Evolutionary conservation across 2,113 vertebrate genomes (phyloP).

Genomic region (Apteryx owenii): DNA sequence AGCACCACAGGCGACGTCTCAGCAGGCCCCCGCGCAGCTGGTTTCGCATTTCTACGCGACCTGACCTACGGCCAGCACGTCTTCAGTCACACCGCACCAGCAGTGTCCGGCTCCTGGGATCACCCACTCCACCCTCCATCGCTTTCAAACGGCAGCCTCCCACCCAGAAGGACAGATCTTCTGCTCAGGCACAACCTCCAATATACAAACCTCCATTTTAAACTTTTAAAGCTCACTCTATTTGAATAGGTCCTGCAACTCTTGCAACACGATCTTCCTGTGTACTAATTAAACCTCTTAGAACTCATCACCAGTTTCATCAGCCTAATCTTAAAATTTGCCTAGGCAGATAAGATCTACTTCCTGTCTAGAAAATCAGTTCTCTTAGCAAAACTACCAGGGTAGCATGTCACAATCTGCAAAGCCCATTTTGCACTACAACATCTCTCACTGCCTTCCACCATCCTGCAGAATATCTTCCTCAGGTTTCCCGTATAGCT

Average conservation of each 20-base stretch:
- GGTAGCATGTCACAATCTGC: neutral
- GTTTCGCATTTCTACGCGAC: neutral
- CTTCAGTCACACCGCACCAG: neutral
- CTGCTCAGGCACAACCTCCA: neutral
- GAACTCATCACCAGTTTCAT: neutral
- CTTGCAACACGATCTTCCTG: neutral
- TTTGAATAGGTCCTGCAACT: neutral
- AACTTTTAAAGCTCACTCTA: neutral
- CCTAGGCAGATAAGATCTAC: slow-evolving; percentile 26
- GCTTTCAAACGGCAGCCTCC: neutral
- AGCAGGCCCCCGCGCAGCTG: neutral
- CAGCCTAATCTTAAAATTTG: slow-evolving; percentile 23
- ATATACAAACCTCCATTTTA: neutral
- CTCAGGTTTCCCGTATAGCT: neutral
- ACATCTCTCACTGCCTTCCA: neutral
- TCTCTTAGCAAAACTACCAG: neutral
- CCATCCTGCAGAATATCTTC: neutral
- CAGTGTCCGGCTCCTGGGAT: neutral
- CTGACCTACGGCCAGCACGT: neutral
- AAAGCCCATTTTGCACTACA: neutral
- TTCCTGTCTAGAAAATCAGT: neutral
- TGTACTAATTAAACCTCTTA: neutral
- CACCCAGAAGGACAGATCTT: neutral
- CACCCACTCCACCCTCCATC: neutral
- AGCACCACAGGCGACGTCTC: neutral